Conservation (phyloP, 2,888 invertebrate species). For the Scaptomyza parva region DNA sequence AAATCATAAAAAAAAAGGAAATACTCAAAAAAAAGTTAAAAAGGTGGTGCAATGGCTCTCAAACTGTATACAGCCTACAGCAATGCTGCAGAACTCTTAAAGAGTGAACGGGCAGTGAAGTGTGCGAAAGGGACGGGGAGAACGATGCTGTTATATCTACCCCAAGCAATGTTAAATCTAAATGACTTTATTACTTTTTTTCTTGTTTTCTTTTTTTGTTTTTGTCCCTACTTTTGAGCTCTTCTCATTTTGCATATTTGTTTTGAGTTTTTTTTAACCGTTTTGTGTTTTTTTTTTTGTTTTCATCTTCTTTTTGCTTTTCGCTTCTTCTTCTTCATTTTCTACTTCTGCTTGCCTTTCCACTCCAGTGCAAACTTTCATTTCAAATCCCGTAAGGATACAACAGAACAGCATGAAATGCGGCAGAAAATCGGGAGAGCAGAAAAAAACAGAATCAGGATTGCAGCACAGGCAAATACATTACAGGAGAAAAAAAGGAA, state of each 20-base stretch:
- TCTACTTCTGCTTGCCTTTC: constrained; percentile 20
- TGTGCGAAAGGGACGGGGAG: too few relatives aligned
- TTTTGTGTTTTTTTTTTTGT: constrained; percentile 10
- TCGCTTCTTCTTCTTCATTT: constrained; percentile 18
- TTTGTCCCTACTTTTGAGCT: constrained; percentile 21
- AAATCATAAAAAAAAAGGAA: background rate
- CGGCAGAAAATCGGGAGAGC: constrained; percentile 67
- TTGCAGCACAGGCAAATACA: too few relatives aligned
- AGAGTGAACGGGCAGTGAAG: too few relatives aligned
- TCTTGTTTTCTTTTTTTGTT: constrained; percentile 54
- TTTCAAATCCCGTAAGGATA: constrained; percentile 75
- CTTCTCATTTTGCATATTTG: constrained; percentile 50
- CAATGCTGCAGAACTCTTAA: constrained; percentile 30
- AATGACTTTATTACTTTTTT: constrained; percentile 79
- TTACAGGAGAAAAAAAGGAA: background rate
- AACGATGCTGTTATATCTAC: constrained; percentile 67
- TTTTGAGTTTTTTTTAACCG: too few relatives aligned
- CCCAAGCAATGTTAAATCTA: constrained; percentile 78
- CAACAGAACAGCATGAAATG: constrained; percentile 66
- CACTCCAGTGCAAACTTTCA: constrained; percentile 76
- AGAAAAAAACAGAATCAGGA: too few relatives aligned
- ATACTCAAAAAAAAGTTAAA: constrained; percentile 1
- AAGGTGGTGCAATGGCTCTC: constrained; percentile 65
- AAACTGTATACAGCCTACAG: constrained; percentile 61
- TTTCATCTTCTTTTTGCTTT: constrained; percentile 35